A percentile compares a stretch with the other conserved stretches of the same genome.
These are phyloP conservation scores for Zelostemma sp. DNA, from an alignment of 1,140 invertebrate genomes.

Conservation along the genomic window DNA sequence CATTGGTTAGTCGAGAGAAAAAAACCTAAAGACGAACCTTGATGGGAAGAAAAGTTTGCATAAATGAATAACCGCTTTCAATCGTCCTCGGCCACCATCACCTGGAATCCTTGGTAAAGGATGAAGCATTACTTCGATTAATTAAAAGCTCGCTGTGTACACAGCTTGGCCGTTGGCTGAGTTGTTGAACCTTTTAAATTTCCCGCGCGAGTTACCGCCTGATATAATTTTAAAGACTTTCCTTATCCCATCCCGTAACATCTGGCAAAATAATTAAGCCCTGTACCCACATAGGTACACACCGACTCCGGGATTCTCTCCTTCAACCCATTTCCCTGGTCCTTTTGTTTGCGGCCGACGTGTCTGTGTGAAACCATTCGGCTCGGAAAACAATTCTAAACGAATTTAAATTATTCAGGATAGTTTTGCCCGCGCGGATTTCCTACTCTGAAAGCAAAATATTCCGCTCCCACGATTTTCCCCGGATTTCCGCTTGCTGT, in stretches of 20 bases:
- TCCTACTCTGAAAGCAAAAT: background rate
- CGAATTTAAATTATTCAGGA: conserved; percentile 11
- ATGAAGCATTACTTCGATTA: conserved; percentile 10
- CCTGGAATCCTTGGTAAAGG: background rate
- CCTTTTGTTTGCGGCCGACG: conserved; percentile 4
- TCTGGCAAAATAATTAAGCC: conserved; percentile 38
- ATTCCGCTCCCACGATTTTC: conserved; percentile 5
- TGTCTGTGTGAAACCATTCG: conserved; percentile 7
- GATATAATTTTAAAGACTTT: conserved; percentile 30
- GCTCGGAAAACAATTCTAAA: conserved; percentile 6
- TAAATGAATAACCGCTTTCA: no score
- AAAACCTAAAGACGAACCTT: no score
- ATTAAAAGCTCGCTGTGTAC: conserved; percentile 28
- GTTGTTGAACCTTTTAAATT: conserved; percentile 12
- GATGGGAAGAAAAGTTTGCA: no score
- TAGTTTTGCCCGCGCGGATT: conserved; percentile 4
- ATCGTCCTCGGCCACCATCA: no score
- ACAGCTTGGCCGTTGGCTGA: conserved; percentile 14
- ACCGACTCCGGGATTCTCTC: conserved; percentile 4
- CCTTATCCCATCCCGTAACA: conserved; percentile 15
- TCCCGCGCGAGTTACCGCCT: conserved; percentile 15
- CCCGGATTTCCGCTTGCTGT: background rate
- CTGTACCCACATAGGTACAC: conserved; percentile 10
- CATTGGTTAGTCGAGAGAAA: no score
- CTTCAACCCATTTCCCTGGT: background rate